A percentile compares a stretch with the other conserved stretches of the same genome.
Evolutionary conservation across 2,113 vertebrate genomes (phyloP).

Genomic region (Ptyas mucosa): DNA sequence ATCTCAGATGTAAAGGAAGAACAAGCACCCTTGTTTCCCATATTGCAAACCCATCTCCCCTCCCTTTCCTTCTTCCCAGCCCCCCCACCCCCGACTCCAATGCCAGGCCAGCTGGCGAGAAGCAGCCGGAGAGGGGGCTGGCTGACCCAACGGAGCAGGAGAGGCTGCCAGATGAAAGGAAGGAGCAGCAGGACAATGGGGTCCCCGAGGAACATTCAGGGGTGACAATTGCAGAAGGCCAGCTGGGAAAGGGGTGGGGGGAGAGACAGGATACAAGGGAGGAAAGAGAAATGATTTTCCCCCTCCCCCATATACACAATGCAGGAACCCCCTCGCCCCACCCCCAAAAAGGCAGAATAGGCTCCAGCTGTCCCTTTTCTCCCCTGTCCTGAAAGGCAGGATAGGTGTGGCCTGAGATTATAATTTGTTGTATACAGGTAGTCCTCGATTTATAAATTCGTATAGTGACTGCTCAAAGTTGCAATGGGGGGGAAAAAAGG

Average conservation of each 20-base stretch:
- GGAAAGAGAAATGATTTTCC: neutral
- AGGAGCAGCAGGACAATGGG: conserved; percentile 17
- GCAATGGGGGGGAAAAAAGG: no score
- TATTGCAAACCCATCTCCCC: neutral
- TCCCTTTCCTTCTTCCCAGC: neutral
- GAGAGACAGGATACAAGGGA: neutral
- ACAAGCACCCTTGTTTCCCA: neutral
- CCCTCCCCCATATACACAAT: neutral
- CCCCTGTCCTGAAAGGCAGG: neutral
- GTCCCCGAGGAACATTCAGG: conserved; percentile 28
- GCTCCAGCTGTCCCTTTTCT: neutral
- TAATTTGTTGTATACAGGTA: neutral
- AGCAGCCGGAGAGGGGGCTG: neutral
- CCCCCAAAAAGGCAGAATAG: neutral
- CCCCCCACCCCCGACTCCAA: neutral
- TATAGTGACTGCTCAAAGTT: no score
- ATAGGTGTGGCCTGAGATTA: neutral
- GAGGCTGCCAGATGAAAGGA: neutral
- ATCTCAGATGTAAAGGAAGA: neutral
- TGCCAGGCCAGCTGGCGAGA: neutral
- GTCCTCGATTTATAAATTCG: neutral
- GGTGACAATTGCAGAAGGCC: neutral
- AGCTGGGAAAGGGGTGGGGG: neutral
- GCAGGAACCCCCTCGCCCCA: neutral
- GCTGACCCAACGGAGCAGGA: neutral